Evolutionary conservation across 2,797 vertebrate genomes (phyloP), one percentile per base, ranked within the genome.

Genomic region (Onychomys arenicola): DNA sequence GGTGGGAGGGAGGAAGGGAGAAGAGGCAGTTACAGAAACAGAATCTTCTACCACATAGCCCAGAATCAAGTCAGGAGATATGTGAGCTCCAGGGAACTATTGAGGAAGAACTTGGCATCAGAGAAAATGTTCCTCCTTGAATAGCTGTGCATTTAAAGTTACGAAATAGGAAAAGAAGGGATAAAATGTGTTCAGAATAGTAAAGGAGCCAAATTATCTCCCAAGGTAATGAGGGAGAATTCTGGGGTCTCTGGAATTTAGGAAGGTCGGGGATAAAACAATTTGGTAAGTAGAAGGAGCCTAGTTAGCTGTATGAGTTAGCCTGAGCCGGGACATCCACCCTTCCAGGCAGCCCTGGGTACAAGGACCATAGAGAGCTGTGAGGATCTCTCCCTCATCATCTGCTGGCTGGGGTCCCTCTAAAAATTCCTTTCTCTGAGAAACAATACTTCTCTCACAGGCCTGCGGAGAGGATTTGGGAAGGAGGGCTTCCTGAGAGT

Each of bases 171-270:
- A 69, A 21, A 55, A 16, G 55, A 81, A 29, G 32, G 6, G 40
- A 82, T 23, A 69, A 76, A 61, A 52, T 77, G 11, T 90, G 46
- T 63, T 78, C 71, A 67, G 81, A 93, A 55, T 49, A 71, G 84
- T 34, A 63, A 82, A 93, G 55, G 55, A 90, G 49, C 14, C 46
- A 2, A 29, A 29, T 75, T 73, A 85, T 93, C 46, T n/a, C n/a
- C n/a, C n/a, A n/a, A 84, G 73, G 14, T 13, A 65, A 69, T 73
- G 23, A 71, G 9, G 43, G 34, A 87, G 52, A 77, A 69, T 92
- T 81, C n/a, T 61, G 19, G 46, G 65, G 83, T 85, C 49, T 91
- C 55, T 86, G 75, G 82, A 93, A 78, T 83, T 75, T 61, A 52
- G 57, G 91, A 78, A 94, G 40, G 6, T 71, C 80, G 46, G 3